These are phyloP conservation scores for Antigone vipio DNA, from an alignment of 2,113 vertebrate species.

Conservation along the genomic window DNA sequence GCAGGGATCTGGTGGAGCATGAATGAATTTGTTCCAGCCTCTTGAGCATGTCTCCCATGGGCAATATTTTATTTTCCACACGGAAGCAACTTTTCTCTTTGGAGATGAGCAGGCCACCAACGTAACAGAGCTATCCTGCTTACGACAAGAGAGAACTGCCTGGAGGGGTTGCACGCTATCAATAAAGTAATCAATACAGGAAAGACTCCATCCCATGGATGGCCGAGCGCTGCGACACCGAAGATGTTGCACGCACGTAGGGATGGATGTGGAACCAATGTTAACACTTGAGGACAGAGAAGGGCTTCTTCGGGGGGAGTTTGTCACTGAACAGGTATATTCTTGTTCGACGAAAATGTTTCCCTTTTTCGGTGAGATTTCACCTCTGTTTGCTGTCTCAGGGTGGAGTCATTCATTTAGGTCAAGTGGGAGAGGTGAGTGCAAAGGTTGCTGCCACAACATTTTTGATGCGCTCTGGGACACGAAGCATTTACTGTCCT, in stretches of 20 bases:
- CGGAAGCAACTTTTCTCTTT: background rate
- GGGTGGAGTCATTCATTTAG: background rate
- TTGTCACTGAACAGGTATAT: background rate
- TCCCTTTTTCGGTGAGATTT: background rate
- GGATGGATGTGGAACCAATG: background rate
- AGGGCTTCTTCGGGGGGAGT: background rate
- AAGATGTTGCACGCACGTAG: fast-evolving
- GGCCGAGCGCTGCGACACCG: fast-evolving
- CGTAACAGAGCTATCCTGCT: background rate
- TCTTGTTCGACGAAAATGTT: background rate
- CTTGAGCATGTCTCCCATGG: background rate
- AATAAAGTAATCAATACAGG: background rate
- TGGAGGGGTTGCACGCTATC: fast-evolving
- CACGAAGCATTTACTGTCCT: background rate
- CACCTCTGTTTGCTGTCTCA: background rate
- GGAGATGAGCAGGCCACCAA: background rate
- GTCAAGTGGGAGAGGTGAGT: background rate
- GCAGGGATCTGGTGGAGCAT: background rate
- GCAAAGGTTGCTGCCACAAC: background rate
- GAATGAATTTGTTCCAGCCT: conserved; percentile 23
- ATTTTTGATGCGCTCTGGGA: background rate
- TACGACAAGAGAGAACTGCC: background rate
- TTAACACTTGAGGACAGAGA: background rate
- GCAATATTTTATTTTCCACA: conserved; percentile 35
- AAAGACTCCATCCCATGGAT: background rate